A percentile compares a stretch with the other conserved stretches of the same genome.
phyloP scores from a whole-genome alignment of 2,113 vertebrate species.

The Origma solitaria region DNA sequence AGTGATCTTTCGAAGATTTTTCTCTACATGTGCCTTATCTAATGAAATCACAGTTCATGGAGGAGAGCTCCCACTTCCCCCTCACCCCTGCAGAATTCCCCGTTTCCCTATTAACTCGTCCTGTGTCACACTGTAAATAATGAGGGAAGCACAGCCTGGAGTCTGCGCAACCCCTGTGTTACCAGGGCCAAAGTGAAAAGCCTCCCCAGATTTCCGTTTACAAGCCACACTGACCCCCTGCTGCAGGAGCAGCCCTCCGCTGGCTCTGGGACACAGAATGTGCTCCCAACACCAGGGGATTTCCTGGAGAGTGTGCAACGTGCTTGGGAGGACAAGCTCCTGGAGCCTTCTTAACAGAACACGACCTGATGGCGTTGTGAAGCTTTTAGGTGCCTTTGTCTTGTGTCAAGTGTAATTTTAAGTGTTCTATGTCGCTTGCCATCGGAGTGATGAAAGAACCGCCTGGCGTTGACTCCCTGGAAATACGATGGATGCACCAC shows the following conservation, averaged over 20 bases:
- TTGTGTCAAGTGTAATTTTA: not conserved
- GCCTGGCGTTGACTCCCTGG: not conserved
- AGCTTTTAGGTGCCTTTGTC: conserved; percentile 57
- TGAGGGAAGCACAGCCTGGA: not conserved
- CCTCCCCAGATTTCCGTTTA: not conserved
- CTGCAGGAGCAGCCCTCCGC: not conserved
- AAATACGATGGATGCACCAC: not conserved
- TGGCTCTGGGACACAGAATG: not conserved
- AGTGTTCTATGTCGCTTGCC: conserved; percentile 1
- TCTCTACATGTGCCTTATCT: conserved; percentile 59
- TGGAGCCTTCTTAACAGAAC: not conserved
- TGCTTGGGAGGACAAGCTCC: not conserved
- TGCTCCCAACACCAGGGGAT: not conserved
- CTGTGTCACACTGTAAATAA: not conserved
- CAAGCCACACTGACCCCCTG: not conserved
- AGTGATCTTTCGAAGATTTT: conserved; percentile 17
- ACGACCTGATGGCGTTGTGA: not conserved
- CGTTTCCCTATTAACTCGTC: not conserved
- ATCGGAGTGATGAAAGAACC: not conserved
- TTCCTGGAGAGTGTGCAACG: not conserved
- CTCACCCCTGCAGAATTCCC: not conserved
- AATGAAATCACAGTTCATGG: not conserved
- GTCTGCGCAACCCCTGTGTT: not conserved
- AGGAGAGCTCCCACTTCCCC: not conserved
- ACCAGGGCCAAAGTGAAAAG: conserved; percentile 20